Evolutionary conservation across 2,888 invertebrate species (phyloP), one percentile per base, ranked within the genome.

Genomic region (Quadroppia sp.): DNA sequence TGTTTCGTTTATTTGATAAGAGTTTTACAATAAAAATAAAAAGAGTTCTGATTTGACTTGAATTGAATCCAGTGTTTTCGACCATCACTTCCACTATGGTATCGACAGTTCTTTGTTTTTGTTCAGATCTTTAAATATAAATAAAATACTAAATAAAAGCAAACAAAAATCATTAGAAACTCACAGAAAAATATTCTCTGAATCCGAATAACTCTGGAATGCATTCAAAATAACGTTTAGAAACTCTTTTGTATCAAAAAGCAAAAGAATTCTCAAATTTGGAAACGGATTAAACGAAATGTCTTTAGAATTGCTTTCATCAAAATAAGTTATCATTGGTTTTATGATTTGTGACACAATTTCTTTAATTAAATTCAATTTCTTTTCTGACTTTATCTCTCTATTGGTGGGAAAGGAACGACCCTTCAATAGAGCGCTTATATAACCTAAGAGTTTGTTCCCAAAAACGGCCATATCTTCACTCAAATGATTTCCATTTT

Each of bases 361-460:
- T 81, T 91, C 89, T 75, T 88, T 87, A 80, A 91, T 90, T 0
- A 90, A 90, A 79, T 86, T 85, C 42, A 86, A 85, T 9, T 88
- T 86, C 70, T 86, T 83, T 45, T 87, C 86, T 13, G 85, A 83
- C 0, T 88, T 87, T 78, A 92, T 87, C 79, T 88, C 87, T 0
- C 92, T 92, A 71, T 71, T 36, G 28, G 83, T 81, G 0, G 92
- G 92, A 83, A 91, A 94, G 0, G 90, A 90, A 74, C 90, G 85
- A 0, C 92, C 94, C n/a, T 91, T 89, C 77, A 94, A 84, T 80
- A 93, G 93, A 78, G 92, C 91, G 76, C 83, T 91, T 40, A 92
- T 87, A 80, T 93, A 94, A 2, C 94, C 91, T 71, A 94, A 83
- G 77, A 94, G 83, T 76, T 90, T 90, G 80, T 93, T 92, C 9